phyloP scores from a whole-genome alignment of 2,888 invertebrate species.

The Belgica antarctica region DNA sequence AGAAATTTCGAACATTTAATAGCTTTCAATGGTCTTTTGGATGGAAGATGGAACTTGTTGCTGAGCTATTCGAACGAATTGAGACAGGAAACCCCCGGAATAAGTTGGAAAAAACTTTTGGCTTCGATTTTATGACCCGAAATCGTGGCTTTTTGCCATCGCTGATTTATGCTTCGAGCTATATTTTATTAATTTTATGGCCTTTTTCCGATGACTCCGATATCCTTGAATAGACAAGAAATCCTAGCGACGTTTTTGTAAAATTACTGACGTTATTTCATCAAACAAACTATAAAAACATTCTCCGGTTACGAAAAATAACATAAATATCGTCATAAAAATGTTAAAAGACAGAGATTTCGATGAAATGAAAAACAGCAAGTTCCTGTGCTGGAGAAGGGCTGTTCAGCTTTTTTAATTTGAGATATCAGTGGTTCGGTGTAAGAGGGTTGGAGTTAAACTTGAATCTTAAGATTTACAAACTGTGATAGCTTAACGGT shows the following conservation, averaged over 20 bases:
- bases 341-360: not conserved
- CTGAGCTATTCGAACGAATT: not conserved
- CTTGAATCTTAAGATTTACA: too few relatives aligned
- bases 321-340: conserved; percentile 42
- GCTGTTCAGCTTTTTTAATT: too few relatives aligned
- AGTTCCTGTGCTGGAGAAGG: too few relatives aligned
- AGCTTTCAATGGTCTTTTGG: not conserved
- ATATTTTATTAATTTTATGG: conserved; percentile 30
- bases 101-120: conserved; percentile 1
- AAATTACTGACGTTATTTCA: conserved; percentile 22
- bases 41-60: conserved; percentile 11
- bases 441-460: too few relatives aligned
- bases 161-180: conserved; percentile 27
- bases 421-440: too few relatives aligned
- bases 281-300: conserved; percentile 42
- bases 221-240: conserved; percentile 25
- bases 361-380: not conserved
- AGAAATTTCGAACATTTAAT: too few relatives aligned
- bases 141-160: conserved; percentile 40
- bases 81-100: not conserved
- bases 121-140: conserved; percentile 33
- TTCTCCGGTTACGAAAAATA: conserved; percentile 8
- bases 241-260: not conserved
- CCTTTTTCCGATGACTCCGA: conserved; percentile 10
- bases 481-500: too few relatives aligned